Evolutionary conservation across 2,888 invertebrate species (phyloP), one percentile per base, ranked within the genome.

Genomic region (Lepidonotus clava): DNA sequence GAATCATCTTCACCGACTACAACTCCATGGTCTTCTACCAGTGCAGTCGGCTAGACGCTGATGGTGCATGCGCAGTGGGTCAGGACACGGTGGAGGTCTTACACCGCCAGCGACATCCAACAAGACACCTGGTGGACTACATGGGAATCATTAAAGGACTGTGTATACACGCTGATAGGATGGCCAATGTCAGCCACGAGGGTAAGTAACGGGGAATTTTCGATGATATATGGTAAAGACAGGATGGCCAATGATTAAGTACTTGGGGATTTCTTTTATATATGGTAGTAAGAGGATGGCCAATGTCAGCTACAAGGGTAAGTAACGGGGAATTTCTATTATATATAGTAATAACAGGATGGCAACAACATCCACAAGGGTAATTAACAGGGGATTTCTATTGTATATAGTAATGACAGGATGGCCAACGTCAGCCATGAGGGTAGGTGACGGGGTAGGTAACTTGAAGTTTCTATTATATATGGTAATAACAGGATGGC

Each of bases 11-110:
- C 80, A 80, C 41, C 6, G 80, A 80, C 41, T 80, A 80, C 34
- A 46, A 41, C n/a, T 80, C 80, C 80, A 80, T 80, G 80, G 80
- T 80, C 6, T 80, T 80, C 46, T 80, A 80, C 46, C 80, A 80
- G 32, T 80, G 80, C 46, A 46, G 80, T n/a, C n/a, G 34, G 5
- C 46, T 80, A 1, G 46, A 4, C 14, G 28, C 46, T 28, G n/a
- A 80, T n/a, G 80, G 80, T 1, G 41, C 21, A 41, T 80, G 80
- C 32, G n/a, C 34, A 8, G 24, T 46, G 14, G 51, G 51, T 28
- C 80, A 80, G 0, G 80, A 41, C 28, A 41, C 80, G 21, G 80
- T 80, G 2, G 80, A 80, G 28, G 80, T 80, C 11, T 32, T 80
- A 0, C 41, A 46, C 46, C 41, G 80, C 5, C 41, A 80, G 21